These are phyloP conservation scores for Forbesichthys agassizii DNA, from an alignment of 2,113 vertebrate genomes.

Conservation along the genomic window DNA sequence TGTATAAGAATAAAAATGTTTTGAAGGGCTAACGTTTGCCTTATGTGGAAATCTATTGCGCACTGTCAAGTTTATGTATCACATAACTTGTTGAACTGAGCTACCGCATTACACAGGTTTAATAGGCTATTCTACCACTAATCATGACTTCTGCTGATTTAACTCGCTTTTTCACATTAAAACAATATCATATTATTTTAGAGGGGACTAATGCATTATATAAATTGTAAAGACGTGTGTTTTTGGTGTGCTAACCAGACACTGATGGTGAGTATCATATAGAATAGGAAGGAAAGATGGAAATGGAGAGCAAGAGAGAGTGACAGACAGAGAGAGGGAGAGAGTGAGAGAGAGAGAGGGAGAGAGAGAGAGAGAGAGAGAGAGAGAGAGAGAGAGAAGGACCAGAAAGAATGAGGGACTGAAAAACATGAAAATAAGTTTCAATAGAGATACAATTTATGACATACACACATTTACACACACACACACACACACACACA, in stretches of 20 bases:
- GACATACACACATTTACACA: slow-evolving; percentile 8
- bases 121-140: no score
- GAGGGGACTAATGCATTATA: no score
- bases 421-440: background rate
- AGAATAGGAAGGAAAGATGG: slow-evolving; percentile 42
- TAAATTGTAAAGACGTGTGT: no score
- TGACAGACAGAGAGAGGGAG: slow-evolving; percentile 49
- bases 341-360: slow-evolving; percentile 35
- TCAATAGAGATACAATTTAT: background rate
- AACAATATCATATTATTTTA: no score
- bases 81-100: no score
- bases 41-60: no score
- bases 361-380: background rate
- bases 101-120: no score
- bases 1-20: no score
- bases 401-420: background rate
- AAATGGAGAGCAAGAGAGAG: slow-evolving; percentile 31
- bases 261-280: slow-evolving; percentile 24
- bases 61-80: no score
- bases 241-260: background rate
- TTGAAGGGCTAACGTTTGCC: no score
- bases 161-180: no score
- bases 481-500: slow-evolving; percentile 14
- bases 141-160: no score
- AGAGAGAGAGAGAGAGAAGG: background rate